These are phyloP conservation scores for Mormoops blainvillei DNA, from an alignment of 2,113 vertebrate species.

Conservation along the genomic window DNA sequence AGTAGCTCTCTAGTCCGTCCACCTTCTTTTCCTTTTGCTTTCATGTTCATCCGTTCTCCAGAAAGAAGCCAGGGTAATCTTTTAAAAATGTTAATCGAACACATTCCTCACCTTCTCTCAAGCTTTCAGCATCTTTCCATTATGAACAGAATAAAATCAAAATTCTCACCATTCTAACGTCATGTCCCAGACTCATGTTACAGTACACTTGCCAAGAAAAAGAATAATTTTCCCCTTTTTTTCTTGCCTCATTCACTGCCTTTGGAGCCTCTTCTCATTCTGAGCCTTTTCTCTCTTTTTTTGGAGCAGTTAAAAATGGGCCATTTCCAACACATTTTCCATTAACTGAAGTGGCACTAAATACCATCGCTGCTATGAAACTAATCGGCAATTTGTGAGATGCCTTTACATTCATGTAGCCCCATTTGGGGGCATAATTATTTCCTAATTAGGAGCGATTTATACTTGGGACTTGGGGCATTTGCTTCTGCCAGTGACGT, in stretches of 20 bases:
- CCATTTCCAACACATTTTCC: conserved; percentile 46
- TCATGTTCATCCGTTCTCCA: background rate
- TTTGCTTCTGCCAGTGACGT: background rate
- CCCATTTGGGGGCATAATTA: conserved; percentile 38
- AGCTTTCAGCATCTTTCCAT: background rate
- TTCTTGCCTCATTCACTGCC: background rate
- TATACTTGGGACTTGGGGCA: conserved; percentile 31
- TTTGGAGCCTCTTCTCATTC: background rate
- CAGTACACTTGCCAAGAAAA: background rate
- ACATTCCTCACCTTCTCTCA: background rate
- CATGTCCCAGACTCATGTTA: background rate
- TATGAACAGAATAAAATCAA: background rate
- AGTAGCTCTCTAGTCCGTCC: background rate
- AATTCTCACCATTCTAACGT: background rate
- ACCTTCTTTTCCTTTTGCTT: background rate
- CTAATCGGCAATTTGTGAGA: conserved; percentile 51
- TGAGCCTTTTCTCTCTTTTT: background rate
- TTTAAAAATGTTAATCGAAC: background rate
- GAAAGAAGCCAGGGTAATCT: background rate
- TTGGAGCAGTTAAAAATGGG: background rate
- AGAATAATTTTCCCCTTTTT: background rate
- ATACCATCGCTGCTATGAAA: conserved; percentile 27
- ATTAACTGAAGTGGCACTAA: conserved; percentile 62
- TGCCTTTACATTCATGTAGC: conserved; percentile 1
- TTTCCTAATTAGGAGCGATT: conserved; percentile 58